Evolutionary conservation across 2,888 invertebrate genomes (phyloP).

Genomic region (Oeneis ivallda): DNA sequence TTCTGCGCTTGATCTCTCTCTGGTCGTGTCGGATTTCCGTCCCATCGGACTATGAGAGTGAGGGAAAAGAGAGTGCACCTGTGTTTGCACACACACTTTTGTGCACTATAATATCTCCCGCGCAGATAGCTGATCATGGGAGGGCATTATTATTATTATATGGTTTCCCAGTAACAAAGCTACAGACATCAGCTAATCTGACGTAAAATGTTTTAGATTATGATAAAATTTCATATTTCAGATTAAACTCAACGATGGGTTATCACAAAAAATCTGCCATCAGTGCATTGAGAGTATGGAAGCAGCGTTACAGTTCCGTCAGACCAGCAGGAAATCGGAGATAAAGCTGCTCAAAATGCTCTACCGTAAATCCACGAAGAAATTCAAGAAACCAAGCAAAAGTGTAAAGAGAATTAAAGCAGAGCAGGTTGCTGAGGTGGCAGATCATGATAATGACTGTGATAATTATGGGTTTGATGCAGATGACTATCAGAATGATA

Average conservation of each 20-base stretch:
- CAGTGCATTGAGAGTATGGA: slow-evolving; percentile 54
- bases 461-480: slow-evolving; percentile 45
- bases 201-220: neutral
- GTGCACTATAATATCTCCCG: no score
- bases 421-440: slow-evolving; percentile 26
- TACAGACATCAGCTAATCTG: no score
- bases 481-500: slow-evolving; percentile 49
- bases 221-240: slow-evolving; percentile 35
- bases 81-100: no score
- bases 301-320: slow-evolving; percentile 55
- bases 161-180: no score
- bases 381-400: slow-evolving; percentile 27
- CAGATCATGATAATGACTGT: slow-evolving; percentile 40
- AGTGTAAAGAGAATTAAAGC: slow-evolving; percentile 33
- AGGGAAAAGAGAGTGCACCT: no score
- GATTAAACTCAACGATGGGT: slow-evolving; percentile 63
- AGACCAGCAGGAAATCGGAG: slow-evolving; percentile 55
- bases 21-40: no score
- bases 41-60: no score
- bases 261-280: slow-evolving; percentile 65
- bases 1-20: no score
- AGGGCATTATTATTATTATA: no score
- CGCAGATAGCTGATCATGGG: no score
- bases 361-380: slow-evolving; percentile 43
- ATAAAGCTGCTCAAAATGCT: slow-evolving; percentile 50